Evolutionary conservation across 2,113 vertebrate genomes (phyloP).

Genomic region (Otus sunia): DNA sequence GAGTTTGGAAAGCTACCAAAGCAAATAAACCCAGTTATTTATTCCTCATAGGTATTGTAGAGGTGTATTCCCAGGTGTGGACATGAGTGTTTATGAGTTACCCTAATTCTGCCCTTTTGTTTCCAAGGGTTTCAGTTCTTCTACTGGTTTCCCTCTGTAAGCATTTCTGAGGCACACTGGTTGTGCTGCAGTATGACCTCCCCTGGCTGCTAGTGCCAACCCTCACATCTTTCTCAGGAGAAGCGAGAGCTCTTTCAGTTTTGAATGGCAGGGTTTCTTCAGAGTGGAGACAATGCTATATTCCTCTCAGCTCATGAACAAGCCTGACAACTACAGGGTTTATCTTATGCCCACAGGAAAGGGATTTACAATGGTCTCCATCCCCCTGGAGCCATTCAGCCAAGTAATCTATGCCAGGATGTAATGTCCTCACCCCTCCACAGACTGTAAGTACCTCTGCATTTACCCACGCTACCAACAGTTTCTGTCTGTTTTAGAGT

Average conservation of each 20-base stretch:
- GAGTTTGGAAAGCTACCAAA: neutral
- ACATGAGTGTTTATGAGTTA: neutral
- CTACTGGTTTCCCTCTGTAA: neutral
- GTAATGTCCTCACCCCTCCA: fast-evolving
- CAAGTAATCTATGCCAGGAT: neutral
- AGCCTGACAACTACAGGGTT: neutral
- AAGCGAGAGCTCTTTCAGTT: neutral
- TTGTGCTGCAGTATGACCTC: neutral
- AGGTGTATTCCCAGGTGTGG: neutral
- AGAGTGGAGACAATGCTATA: fast-evolving
- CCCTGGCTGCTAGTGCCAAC: neutral
- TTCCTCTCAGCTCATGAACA: neutral
- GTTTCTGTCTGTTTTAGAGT: neutral
- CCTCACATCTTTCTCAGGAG: neutral
- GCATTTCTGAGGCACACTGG: neutral
- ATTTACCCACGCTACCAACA: neutral
- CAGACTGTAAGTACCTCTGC: neutral
- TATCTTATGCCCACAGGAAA: neutral
- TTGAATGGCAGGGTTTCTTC: neutral
- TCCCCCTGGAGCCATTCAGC: neutral
- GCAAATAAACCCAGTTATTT: neutral
- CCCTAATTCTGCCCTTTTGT: neutral
- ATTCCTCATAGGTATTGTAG: neutral
- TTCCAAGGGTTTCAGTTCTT: neutral
- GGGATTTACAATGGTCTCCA: neutral